These are phyloP conservation scores for Mixornis gularis DNA, from an alignment of 2,113 vertebrate genomes.

Conservation along the genomic window DNA sequence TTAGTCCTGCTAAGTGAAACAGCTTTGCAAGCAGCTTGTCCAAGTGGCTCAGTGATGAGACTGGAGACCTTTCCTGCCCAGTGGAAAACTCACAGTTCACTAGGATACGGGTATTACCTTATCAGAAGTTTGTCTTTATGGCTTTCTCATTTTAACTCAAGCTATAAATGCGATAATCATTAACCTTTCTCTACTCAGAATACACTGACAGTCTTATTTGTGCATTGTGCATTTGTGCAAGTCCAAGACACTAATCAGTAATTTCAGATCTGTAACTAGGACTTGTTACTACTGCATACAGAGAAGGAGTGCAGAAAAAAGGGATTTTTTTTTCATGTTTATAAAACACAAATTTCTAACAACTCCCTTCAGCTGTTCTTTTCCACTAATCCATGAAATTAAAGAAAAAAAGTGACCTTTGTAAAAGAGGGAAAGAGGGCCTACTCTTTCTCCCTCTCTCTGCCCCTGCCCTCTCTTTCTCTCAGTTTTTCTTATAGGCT, in stretches of 20 bases:
- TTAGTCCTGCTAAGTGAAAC: neutral
- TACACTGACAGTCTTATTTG: conserved; percentile 24
- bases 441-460: neutral
- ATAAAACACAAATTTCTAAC: neutral
- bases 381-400: neutral
- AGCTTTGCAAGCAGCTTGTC: neutral
- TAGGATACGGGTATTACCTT: neutral
- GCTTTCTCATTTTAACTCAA: conserved; percentile 45
- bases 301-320: neutral
- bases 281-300: neutral
- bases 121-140: conserved; percentile 44
- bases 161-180: conserved; percentile 57
- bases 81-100: neutral
- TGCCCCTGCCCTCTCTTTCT: rapidly evolving
- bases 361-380: neutral
- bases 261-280: conserved; percentile 1
- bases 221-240: neutral
- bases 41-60: neutral
- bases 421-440: neutral
- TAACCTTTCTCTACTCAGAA: conserved; percentile 31
- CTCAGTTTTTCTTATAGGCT: neutral
- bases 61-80: neutral
- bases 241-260: neutral
- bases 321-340: neutral
- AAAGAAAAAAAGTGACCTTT: neutral